These are phyloP conservation scores for Synanthedon andrenaeformis DNA, from an alignment of 2,888 invertebrate genomes.

Conservation along the genomic window DNA sequence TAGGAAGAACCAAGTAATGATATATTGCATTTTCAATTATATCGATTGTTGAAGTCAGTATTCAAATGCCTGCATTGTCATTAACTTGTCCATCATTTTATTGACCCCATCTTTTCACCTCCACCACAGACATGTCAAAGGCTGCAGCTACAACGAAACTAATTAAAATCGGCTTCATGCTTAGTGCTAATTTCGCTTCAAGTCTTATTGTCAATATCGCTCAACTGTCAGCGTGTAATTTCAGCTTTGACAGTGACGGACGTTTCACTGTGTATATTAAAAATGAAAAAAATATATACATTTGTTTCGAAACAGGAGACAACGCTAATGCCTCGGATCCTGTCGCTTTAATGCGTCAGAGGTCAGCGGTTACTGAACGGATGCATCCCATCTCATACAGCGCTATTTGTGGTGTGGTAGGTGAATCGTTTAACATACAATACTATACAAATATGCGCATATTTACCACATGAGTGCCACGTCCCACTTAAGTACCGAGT, in stretches of 20 bases:
- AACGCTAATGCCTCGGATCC: slow-evolving; percentile 34
- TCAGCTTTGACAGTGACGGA: neutral
- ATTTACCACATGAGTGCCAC: slow-evolving; percentile 29
- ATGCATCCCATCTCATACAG: slow-evolving; percentile 40
- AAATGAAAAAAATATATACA: slow-evolving; percentile 2
- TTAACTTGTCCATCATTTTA: neutral
- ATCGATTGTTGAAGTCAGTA: neutral
- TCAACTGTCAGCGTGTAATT: neutral
- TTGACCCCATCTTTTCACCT: neutral
- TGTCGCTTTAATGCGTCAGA: slow-evolving; percentile 23
- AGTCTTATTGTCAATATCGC: neutral
- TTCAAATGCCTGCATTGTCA: neutral
- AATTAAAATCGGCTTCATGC: neutral
- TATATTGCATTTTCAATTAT: neutral
- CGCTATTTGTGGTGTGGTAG: slow-evolving; percentile 15
- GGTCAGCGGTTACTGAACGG: slow-evolving; percentile 51
- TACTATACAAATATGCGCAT: slow-evolving; percentile 51
- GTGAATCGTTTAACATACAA: slow-evolving; percentile 44
- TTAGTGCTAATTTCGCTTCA: neutral
- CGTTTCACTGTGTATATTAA: neutral
- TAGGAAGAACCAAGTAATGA: neutral
- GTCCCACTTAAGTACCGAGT: slow-evolving; percentile 21
- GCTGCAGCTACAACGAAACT: neutral
- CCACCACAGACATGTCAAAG: neutral
- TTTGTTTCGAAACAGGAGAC: slow-evolving; percentile 11